These are phyloP conservation scores for Montipora efflorescens DNA, from an alignment of 64 coral and sea anemone genomes.

Conservation along the genomic window DNA sequence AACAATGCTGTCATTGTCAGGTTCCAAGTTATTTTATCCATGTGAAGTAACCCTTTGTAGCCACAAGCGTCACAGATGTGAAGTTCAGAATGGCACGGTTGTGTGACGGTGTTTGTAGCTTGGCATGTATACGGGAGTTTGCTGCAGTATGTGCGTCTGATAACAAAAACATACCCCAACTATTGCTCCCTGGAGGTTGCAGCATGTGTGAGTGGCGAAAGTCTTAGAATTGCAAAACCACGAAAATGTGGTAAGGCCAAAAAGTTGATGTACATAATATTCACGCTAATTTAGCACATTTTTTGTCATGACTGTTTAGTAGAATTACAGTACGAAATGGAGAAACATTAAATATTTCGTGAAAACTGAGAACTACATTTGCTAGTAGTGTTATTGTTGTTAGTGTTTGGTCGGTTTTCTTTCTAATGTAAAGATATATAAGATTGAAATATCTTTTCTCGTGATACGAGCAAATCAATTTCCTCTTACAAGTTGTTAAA, in stretches of 20 bases:
- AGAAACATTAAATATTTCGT: no score
- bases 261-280: background rate
- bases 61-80: conserved; percentile 43
- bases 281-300: no score
- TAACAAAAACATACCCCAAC: conserved; percentile 70
- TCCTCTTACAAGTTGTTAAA: no score
- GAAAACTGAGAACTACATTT: no score
- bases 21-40: background rate
- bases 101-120: conserved; percentile 35
- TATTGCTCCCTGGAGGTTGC: conserved; percentile 49
- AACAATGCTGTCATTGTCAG: background rate
- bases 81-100: conserved; percentile 43
- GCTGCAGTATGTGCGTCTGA: conserved; percentile 75
- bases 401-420: no score
- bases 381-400: no score
- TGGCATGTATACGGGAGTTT: conserved; percentile 49
- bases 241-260: conserved; percentile 29
- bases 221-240: conserved; percentile 8
- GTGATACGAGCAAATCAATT: no score
- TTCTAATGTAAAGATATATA: no score
- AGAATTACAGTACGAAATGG: no score
- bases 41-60: conserved; percentile 57
- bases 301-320: no score
- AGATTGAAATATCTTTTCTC: no score
- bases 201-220: conserved; percentile 29